Base-by-base conservation (phyloP, 2,113 vertebrate species). In the Dicaeum eximium region DNA sequence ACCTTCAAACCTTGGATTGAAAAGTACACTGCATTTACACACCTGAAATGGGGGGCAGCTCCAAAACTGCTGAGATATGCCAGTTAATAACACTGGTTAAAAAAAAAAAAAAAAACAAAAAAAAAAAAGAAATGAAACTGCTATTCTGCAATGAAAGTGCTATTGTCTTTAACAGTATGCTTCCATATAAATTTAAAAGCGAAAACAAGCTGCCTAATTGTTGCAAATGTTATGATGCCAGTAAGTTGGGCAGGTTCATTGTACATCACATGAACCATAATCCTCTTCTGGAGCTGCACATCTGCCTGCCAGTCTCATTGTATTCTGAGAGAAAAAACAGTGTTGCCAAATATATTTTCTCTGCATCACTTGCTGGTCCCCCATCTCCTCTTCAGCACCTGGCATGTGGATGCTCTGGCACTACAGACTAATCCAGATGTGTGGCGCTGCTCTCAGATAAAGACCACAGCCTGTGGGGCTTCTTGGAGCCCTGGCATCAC, bases 361-460 rank as follows among this genome's bases (percentile, higher is more conserved):
- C 77, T 53, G 67, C 38, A 50, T 4, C 57, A 4, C 31, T 66
- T 27, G 1, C n/a, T 1, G 4, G 38, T n/a, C 12, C 3, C 27
- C 28, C 6, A 2, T 37, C 81, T 62, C 77, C 66, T 73, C 25
- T 6, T 21, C 61, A 33, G 50, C 33, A 21, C 60, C n/a, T 3
- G 1, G 7, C 1, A 0, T 35, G 53, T 4, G 80, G 64, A 11
- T 30, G 70, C 48, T 7, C 15, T 22, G 58, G 21, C n/a, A 33
- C 30, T 21, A 33, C 16, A 13, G 44, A 35, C 11, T 35, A 11
- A 48, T 12, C 42, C 42, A n/a, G 31, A 35, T 1, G 9, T 15
- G 48, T 12, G 11, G 31, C 62, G 37, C 62, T 23, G 31, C 45
- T 20, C 47, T 37, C 31, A 9, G 57, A 20, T 0, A 2, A 37